phyloP scores from a whole-genome alignment of 2,888 invertebrate genomes.

The Eupithecia vulgata region DNA sequence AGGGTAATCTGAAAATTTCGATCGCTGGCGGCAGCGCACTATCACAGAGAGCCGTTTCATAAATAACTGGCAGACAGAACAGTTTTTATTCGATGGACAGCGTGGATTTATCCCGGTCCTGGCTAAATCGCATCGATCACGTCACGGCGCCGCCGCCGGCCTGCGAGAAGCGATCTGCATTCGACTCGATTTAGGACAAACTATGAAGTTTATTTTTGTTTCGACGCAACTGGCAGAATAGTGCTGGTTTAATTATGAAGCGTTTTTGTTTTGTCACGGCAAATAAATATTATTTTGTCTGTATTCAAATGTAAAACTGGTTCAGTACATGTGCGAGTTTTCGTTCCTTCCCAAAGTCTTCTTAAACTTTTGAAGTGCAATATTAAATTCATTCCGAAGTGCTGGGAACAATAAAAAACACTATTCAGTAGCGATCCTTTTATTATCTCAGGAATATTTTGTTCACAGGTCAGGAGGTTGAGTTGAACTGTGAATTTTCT shows the following conservation, averaged over 20 bases:
- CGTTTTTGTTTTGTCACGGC: conserved; percentile 16
- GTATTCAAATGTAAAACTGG: neutral
- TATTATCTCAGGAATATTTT: too few species aligned
- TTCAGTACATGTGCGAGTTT: neutral
- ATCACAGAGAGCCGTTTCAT: conserved; percentile 60
- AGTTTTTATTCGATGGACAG: conserved; percentile 54
- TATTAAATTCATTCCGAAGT: too few species aligned
- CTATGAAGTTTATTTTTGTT: conserved; percentile 36
- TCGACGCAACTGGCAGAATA: conserved; percentile 9
- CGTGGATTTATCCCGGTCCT: conserved; percentile 49
- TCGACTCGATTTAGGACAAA: conserved; percentile 45
- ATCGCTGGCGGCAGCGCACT: conserved; percentile 34
- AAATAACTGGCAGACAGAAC: conserved; percentile 56
- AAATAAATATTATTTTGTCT: neutral
- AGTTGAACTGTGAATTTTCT: neutral
- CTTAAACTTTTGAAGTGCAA: neutral
- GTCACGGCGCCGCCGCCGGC: conserved; percentile 48
- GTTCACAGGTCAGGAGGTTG: neutral
- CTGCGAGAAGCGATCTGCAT: conserved; percentile 51
- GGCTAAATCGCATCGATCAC: conserved; percentile 55
- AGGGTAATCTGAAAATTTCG: conserved; percentile 5
- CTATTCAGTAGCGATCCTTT: too few species aligned
- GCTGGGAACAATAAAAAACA: too few species aligned
- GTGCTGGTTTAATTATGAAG: conserved; percentile 16
- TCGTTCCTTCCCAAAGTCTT: neutral